These are phyloP conservation scores for Bombyx mandarina DNA, from an alignment of 1,140 invertebrate genomes.

Conservation along the genomic window DNA sequence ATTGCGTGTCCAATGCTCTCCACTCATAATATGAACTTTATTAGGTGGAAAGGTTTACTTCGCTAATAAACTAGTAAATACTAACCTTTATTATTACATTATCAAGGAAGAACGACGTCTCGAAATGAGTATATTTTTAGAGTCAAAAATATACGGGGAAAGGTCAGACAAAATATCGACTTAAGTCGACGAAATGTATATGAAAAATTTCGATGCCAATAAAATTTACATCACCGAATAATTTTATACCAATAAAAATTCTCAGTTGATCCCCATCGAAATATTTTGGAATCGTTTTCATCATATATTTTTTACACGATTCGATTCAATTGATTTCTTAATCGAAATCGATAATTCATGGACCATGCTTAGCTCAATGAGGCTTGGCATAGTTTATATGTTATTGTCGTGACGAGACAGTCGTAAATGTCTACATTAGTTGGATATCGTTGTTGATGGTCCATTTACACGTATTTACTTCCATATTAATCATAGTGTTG, in stretches of 20 bases:
- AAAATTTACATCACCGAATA: conserved; percentile 24
- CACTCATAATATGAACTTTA: conserved; percentile 66
- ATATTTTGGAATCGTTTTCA: conserved; percentile 27
- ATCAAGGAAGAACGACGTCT: too few relatives aligned
- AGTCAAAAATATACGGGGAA: too few relatives aligned
- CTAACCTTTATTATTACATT: too few relatives aligned
- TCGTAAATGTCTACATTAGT: conserved; percentile 60
- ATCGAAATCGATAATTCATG: conserved; percentile 47
- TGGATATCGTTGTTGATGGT: conserved; percentile 48
- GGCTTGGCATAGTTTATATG: conserved; percentile 58
- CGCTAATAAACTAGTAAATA: too few relatives aligned
- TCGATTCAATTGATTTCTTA: conserved; percentile 37
- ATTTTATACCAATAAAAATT: conserved; percentile 9
- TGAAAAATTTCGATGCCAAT: conserved; percentile 13
- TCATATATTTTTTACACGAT: conserved; percentile 33
- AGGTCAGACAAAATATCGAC: too few relatives aligned
- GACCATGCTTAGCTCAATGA: conserved; percentile 55
- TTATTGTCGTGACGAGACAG: conserved; percentile 55
- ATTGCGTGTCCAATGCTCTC: conserved; percentile 57
- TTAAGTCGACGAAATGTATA: too few relatives aligned
- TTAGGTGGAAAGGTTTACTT: conserved; percentile 54
- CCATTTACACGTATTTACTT: conserved; percentile 37
- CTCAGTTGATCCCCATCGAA: conserved; percentile 6
- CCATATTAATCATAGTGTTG: conserved; percentile 34
- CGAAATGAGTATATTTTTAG: too few relatives aligned